Percentiles rank a stretch among this genome's conserved stretches.
phyloP scores from a whole-genome alignment of 2,888 invertebrate genomes.

The Phortica okadai region DNA sequence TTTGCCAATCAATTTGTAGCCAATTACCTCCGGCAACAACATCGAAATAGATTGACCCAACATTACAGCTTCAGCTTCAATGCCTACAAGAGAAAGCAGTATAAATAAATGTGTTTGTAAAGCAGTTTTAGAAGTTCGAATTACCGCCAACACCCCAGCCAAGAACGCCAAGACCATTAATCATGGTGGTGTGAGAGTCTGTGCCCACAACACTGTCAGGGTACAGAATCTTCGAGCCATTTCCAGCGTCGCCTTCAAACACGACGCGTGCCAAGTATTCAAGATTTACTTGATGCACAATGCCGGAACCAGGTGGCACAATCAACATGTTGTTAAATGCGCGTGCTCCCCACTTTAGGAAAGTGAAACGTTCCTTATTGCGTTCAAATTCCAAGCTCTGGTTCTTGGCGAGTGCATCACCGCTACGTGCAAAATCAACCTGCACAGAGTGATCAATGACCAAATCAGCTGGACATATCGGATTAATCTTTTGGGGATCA shows the following conservation, averaged over 20 bases:
- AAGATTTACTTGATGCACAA: conserved; percentile 98
- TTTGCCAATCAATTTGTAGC: conserved; percentile 90
- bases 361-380: conserved; percentile 96
- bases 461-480: conserved; percentile 96
- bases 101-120: not conserved
- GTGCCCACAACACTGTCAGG: conserved; percentile 97
- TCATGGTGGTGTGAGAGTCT: conserved; percentile 99
- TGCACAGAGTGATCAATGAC: conserved; percentile 99
- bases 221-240: conserved; percentile 79
- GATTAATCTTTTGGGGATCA: conserved; percentile 95
- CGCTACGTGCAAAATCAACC: conserved; percentile 93
- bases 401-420: conserved; percentile 92
- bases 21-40: conserved; percentile 96
- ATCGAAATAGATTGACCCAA: conserved; percentile 97
- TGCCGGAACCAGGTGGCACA: conserved; percentile 98
- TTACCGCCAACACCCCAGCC: conserved; percentile 96
- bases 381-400: conserved; percentile 96
- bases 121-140: conserved; percentile 1
- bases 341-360: conserved; percentile 98
- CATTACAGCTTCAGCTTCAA: conserved; percentile 99
- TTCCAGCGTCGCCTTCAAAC: conserved; percentile 80
- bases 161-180: conserved; percentile 96
- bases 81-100: conserved; percentile 78
- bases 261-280: conserved; percentile 96
- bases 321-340: conserved; percentile 97